Evolutionary conservation across 2,113 vertebrate genomes (phyloP).

Genomic region (Lycaon pictus): DNA sequence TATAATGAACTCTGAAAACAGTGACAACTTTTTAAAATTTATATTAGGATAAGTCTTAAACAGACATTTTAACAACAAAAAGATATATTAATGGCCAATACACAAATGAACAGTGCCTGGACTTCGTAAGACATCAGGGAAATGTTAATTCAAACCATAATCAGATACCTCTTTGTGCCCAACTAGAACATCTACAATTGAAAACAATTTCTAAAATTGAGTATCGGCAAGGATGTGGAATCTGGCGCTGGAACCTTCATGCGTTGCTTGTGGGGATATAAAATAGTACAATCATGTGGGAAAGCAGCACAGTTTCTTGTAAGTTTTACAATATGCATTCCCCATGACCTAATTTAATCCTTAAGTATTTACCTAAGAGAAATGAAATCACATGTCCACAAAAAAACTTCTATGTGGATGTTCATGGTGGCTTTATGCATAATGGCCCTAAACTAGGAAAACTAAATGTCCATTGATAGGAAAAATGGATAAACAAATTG

Average conservation of each 20-base stretch:
- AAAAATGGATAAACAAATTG: not conserved
- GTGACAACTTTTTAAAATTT: not conserved
- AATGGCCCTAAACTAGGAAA: not conserved
- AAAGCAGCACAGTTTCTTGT: not conserved
- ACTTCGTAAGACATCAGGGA: not conserved
- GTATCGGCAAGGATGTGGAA: not conserved
- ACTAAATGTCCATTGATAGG: not conserved
- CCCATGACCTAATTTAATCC: not conserved
- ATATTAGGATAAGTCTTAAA: not conserved
- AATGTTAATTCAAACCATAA: not conserved
- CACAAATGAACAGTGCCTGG: not conserved
- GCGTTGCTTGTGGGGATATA: not conserved
- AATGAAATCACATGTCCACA: not conserved
- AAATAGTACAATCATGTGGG: not conserved
- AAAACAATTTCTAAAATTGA: not conserved
- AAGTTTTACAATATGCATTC: not conserved
- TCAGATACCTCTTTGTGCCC: not conserved
- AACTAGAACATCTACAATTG: not conserved
- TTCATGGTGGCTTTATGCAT: not conserved
- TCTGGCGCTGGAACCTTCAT: not conserved
- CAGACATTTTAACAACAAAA: not conserved
- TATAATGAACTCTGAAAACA: not conserved
- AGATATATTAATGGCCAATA: not conserved
- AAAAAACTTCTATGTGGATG: not conserved
- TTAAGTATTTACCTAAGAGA: not conserved